Conservation (phyloP, 2,113 vertebrate species). For the Lucifuga dentata region DNA sequence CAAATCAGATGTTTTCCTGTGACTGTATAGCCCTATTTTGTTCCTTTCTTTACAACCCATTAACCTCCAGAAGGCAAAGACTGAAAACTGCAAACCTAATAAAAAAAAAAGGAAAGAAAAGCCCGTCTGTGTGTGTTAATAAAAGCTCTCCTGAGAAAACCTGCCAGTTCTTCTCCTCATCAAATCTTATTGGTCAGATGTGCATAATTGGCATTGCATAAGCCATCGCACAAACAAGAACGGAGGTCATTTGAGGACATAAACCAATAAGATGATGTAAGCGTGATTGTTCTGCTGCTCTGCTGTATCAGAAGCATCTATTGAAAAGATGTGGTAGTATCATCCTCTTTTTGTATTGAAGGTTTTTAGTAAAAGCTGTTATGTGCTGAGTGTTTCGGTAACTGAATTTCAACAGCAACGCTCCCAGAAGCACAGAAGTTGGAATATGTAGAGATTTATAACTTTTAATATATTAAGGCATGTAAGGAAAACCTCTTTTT, state of each 20-base stretch:
- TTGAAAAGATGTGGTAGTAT: too few relatives aligned
- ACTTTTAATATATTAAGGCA: too few relatives aligned
- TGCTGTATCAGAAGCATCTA: neutral
- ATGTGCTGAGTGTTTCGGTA: too few relatives aligned
- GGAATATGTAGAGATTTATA: too few relatives aligned
- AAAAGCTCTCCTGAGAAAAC: constrained; percentile 65
- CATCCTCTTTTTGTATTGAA: too few relatives aligned
- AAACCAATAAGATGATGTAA: too few relatives aligned
- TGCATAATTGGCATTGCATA: constrained; percentile 64
- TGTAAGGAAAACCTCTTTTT: too few relatives aligned
- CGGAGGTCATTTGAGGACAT: constrained; percentile 41
- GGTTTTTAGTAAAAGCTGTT: too few relatives aligned
- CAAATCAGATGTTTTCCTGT: constrained; percentile 56
- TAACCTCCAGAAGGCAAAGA: constrained; percentile 57
- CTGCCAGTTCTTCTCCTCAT: constrained; percentile 56
- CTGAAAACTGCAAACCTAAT: constrained; percentile 64
- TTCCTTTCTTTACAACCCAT: constrained; percentile 45
- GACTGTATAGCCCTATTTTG: constrained; percentile 53
- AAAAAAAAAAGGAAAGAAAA: constrained; percentile 70
- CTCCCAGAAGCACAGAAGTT: too few relatives aligned
- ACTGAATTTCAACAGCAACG: too few relatives aligned
- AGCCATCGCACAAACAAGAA: constrained; percentile 56
- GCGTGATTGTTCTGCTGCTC: too few relatives aligned
- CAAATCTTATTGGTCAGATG: constrained; percentile 72
- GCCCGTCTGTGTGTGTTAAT: constrained; percentile 62